Evolutionary conservation across 1,140 invertebrate species (phyloP).

Genomic region (Octopus sinensis): DNA sequence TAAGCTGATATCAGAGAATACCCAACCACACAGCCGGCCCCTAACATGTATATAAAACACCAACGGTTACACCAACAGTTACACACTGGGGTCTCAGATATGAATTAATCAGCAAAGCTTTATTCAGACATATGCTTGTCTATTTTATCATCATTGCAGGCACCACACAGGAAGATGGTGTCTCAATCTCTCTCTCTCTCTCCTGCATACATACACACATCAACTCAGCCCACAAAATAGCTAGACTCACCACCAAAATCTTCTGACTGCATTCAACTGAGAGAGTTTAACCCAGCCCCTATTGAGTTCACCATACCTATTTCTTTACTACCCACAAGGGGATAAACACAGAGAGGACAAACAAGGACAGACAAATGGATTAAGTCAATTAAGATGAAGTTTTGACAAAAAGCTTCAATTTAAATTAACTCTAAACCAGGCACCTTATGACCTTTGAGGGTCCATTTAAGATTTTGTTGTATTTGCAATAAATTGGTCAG

Average conservation of each 20-base stretch:
- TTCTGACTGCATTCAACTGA: background rate
- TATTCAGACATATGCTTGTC: constrained; percentile 9
- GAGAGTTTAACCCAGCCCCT: background rate
- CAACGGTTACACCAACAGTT: too few species aligned
- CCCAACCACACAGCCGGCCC: too few species aligned
- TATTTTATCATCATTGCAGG: background rate
- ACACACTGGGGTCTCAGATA: too few species aligned
- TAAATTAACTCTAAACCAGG: too few species aligned
- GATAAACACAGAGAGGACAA: background rate
- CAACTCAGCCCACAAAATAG: background rate
- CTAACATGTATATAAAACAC: background rate
- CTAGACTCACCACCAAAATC: background rate
- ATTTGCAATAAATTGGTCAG: too few species aligned
- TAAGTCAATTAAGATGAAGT: too few species aligned
- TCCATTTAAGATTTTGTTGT: too few species aligned
- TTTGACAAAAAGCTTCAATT: too few species aligned
- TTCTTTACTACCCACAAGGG: background rate
- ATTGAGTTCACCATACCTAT: background rate
- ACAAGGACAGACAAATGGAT: too few species aligned
- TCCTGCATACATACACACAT: background rate
- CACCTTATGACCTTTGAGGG: too few species aligned
- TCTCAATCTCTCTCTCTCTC: too few species aligned
- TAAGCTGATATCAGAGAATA: background rate
- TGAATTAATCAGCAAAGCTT: background rate
- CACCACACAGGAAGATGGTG: background rate